Base-by-base conservation (phyloP, 2,888 invertebrate genomes). In the Galerucella calmariensis region DNA sequence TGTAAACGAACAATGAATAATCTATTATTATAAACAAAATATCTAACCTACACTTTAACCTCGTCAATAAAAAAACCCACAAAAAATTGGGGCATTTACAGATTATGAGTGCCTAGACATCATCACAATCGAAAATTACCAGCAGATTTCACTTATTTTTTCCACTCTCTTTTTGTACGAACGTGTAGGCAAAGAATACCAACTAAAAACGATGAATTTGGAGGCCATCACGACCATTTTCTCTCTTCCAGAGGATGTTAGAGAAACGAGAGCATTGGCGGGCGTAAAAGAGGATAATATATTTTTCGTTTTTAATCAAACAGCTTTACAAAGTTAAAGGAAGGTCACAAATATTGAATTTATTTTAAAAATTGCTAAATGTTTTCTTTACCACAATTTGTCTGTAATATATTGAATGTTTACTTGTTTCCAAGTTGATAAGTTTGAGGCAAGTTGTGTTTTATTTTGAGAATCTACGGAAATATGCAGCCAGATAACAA, bases 171-270 rank as follows among this genome's bases (percentile, higher is more conserved):
- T 48, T 69, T 61, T 69, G 27, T 69, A 20, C 9, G 46, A 46
- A 63, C 61, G 69, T 69, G 69, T 69, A 69, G 69, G 63, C 44
- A 56, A 67, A 53, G 65, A 65, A 56, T 58, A 51, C 63, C 51
- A n/a, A 41, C 58, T 46, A 65, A 71, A 65, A 65, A 65, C 65
- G 65, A 71, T 35, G 53, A 16, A 58, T 53, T 71, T 71, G 63
- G 70, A 65, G 63, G 63, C 59, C 70, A 41, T 65, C 35, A 20
- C 44, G 53, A 53, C 65, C 14, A 24, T 65, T 71, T 48, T 71
- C 71, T 70, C 63, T 53, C 68, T 35, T 65, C 61, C 44, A 44
- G 65, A 61, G 65, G 65, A 65, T 56, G 58, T 35, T 65, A 71
- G 46, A 65, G 65, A 58, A 56, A 71, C 5, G 14, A 58, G 65